Conservation (phyloP, 1,140 invertebrate genomes). For the Bombus sibiricus region DNA sequence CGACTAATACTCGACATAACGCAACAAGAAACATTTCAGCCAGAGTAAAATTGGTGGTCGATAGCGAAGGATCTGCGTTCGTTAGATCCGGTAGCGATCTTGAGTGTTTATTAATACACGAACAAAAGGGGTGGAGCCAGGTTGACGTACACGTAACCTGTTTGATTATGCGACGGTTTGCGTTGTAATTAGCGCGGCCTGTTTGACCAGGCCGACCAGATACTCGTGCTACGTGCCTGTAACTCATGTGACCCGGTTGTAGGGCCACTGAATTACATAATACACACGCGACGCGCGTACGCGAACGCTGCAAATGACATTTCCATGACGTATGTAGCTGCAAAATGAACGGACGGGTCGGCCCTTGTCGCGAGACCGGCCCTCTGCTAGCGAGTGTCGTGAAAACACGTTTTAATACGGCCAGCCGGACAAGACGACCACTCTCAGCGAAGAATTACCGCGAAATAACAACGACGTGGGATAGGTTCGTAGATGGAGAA, state of each 20-base stretch:
- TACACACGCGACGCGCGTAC: conserved; percentile 47
- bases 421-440: not conserved
- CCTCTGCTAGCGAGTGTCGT: not conserved
- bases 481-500: too few species aligned
- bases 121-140: not conserved
- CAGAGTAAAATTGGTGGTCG: too few species aligned
- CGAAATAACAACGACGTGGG: too few species aligned
- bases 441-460: too few species aligned
- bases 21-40: not conserved
- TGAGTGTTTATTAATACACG: conserved; percentile 61
- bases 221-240: conserved; percentile 62
- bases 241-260: conserved; percentile 68
- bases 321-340: conserved; percentile 56
- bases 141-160: conserved; percentile 49
- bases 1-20: not conserved
- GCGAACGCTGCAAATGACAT: conserved; percentile 64
- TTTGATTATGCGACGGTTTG: conserved; percentile 67
- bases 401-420: conserved; percentile 29
- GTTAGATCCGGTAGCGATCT: conserved; percentile 43
- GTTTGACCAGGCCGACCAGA: conserved; percentile 62
- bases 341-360: conserved; percentile 19
- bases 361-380: not conserved
- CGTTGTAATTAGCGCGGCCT: conserved; percentile 65
- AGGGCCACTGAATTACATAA: conserved; percentile 67
- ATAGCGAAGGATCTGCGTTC: not conserved